These are phyloP conservation scores for Takifugu bimaculatus DNA, from an alignment of 2,113 vertebrate species.

Conservation along the genomic window DNA sequence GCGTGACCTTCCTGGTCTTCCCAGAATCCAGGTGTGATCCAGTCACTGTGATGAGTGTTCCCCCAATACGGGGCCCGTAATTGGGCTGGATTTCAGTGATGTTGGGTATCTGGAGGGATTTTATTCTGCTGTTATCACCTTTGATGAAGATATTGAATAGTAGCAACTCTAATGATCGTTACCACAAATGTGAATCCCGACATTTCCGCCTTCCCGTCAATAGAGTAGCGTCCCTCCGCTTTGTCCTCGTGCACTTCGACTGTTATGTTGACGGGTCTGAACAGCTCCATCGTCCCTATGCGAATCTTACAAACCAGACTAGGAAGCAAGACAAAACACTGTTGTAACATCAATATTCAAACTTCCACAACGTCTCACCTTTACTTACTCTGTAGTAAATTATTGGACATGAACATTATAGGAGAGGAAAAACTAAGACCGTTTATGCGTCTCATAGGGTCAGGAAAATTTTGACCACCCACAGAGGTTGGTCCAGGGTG, in stretches of 20 bases:
- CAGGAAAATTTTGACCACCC: no score
- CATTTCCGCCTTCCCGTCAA: constrained; percentile 75
- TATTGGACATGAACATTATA: neutral
- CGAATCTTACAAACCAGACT: constrained; percentile 85
- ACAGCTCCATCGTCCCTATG: constrained; percentile 37
- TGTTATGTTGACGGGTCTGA: constrained; percentile 70
- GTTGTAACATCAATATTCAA: neutral
- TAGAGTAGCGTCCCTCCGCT: constrained; percentile 68
- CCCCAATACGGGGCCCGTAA: constrained; percentile 85
- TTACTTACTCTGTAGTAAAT: no score
- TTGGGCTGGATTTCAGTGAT: constrained; percentile 79
- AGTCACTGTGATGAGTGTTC: constrained; percentile 80
- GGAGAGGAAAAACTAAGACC: no score
- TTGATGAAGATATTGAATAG: neutral
- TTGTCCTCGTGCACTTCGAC: constrained; percentile 78
- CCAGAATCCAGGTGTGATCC: constrained; percentile 81
- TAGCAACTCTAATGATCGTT: constrained; percentile 4
- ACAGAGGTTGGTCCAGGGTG: no score
- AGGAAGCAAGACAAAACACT: constrained; percentile 21
- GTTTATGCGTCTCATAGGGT: no score
- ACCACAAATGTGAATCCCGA: constrained; percentile 87
- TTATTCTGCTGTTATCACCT: neutral
- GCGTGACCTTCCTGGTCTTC: constrained; percentile 76
- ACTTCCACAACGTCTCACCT: no score
- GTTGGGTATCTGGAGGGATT: constrained; percentile 75